Percentiles rank a stretch among this genome's conserved stretches.
These are phyloP conservation scores for Tachystola acroxantha DNA, from an alignment of 2,888 invertebrate genomes.

Conservation along the genomic window DNA sequence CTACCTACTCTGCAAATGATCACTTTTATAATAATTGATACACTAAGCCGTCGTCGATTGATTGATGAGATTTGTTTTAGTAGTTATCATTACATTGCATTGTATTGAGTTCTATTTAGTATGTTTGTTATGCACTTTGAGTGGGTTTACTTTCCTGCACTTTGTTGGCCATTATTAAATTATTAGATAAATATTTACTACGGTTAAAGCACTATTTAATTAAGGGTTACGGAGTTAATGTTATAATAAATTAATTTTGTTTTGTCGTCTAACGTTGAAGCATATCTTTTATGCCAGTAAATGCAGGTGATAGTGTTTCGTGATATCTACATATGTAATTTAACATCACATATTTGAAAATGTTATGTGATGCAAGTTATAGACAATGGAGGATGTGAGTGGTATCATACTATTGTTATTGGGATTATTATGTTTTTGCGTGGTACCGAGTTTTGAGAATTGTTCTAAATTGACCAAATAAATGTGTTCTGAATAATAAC, in stretches of 20 bases:
- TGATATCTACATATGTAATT: constrained; percentile 31
- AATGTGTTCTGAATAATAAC: constrained; percentile 72
- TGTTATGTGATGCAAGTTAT: constrained; percentile 13
- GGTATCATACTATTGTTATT: constrained; percentile 34
- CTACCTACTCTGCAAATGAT: no score
- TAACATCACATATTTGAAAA: constrained; percentile 14
- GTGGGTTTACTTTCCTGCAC: constrained; percentile 59
- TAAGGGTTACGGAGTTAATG: constrained; percentile 65
- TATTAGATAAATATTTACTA: constrained; percentile 41
- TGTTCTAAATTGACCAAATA: constrained; percentile 75
- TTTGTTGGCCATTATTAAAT: constrained; percentile 63
- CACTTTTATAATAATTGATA: no score
- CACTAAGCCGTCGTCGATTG: no score
- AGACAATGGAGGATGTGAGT: constrained; percentile 4
- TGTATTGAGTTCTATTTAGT: constrained; percentile 26
- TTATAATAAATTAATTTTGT: constrained; percentile 34
- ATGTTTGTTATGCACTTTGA: constrained; percentile 64
- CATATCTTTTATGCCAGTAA: constrained; percentile 67
- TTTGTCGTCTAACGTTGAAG: constrained; percentile 55
- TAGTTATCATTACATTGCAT: no score
- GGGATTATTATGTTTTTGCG: constrained; percentile 55
- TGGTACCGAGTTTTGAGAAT: constrained; percentile 64
- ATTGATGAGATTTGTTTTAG: no score
- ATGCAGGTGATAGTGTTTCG: constrained; percentile 71
- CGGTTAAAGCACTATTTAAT: constrained; percentile 51